These are phyloP conservation scores for Eupeodes corollae DNA, from an alignment of 1,140 invertebrate species.

Conservation along the genomic window DNA sequence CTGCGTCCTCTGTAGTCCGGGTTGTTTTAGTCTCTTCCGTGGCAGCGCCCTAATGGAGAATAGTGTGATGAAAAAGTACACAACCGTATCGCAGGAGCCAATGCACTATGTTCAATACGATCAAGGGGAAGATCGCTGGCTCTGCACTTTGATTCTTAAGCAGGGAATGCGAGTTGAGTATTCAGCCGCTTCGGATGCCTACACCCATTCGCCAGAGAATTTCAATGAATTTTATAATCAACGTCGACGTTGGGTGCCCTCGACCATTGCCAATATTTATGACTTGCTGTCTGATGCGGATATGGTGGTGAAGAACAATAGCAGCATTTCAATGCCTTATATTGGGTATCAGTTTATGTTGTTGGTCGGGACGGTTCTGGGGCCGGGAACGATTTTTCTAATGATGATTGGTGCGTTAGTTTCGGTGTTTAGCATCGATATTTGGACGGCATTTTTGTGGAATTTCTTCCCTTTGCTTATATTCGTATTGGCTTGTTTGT, in stretches of 20 bases:
- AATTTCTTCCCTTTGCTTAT: slow-evolving; percentile 64
- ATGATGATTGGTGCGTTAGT: slow-evolving; percentile 85
- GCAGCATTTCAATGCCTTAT: slow-evolving; percentile 74
- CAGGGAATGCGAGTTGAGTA: slow-evolving; percentile 83
- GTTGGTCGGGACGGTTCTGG: slow-evolving; percentile 38
- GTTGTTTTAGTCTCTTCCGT: slow-evolving; percentile 84
- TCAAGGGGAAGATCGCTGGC: slow-evolving; percentile 81
- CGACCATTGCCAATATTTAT: slow-evolving; percentile 79
- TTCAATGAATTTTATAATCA: slow-evolving; percentile 85
- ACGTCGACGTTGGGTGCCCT: slow-evolving; percentile 77
- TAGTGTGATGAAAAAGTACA: slow-evolving; percentile 81
- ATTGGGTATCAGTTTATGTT: slow-evolving; percentile 66
- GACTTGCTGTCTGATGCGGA: slow-evolving; percentile 65
- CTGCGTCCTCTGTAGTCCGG: slow-evolving; percentile 80
- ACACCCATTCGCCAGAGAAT: slow-evolving; percentile 79
- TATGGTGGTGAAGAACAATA: slow-evolving; percentile 65
- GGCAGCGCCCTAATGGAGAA: slow-evolving; percentile 82
- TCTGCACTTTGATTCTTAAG: slow-evolving; percentile 76
- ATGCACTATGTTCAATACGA: slow-evolving; percentile 87
- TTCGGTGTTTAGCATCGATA: slow-evolving; percentile 64
- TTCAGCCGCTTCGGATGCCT: slow-evolving; percentile 83
- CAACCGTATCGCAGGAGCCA: slow-evolving; percentile 64
- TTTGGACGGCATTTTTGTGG: slow-evolving; percentile 65
- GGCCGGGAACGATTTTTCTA: slow-evolving; percentile 67
- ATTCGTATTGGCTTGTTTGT: slow-evolving; percentile 66